Base-by-base conservation (phyloP, 2,888 invertebrate genomes). In the Cyclophora albipunctata region DNA sequence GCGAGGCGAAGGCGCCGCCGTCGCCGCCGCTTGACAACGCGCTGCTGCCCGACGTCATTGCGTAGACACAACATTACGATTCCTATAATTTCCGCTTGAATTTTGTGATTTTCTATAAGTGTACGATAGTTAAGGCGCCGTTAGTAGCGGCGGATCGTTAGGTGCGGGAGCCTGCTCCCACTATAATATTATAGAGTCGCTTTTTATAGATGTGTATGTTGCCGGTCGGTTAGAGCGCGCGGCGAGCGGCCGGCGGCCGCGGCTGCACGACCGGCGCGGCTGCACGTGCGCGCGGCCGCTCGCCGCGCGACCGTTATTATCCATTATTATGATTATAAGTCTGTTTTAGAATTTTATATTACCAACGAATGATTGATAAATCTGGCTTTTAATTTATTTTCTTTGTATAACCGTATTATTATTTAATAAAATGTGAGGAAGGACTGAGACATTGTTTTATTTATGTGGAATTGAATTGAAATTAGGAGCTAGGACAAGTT, bases 271-370 rank as follows among this genome's bases (percentile, higher is more conserved):
- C 53, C 59, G 53, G 46, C 58, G 53, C 55, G 64, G 61, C 59
- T 20, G 20, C 20, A 20, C 20, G 20, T 2, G 1, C 20, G 20
- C 20, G n/a, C 20, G 20, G 20, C 20, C 20, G 20, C 20, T 62
- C 65, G 55, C 57, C 64, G 58, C 60, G 58, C 61, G 58, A 58
- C 69, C 71, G 74, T 79, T 76, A 77, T 80, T 81, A 79, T 82
- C 75, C 79, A 82, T 75, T 84, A 76, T 77, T 70, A 77, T 71
- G 64, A 81, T 75, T 79, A 78, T 77, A 82, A 84, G 84, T 84
- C 83, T 82, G 84, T 86, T 81, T 85, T 86, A 87, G 85, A 87
- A 84, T 88, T 88, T 88, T 87, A 87, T 87, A 88, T 84, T 87
- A 86, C 86, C 86, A 83, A 87, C 87, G 86, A 86, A 85, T 78